Base-by-base conservation (phyloP, 2,797 vertebrate species). In the Artibeus lituratus region DNA sequence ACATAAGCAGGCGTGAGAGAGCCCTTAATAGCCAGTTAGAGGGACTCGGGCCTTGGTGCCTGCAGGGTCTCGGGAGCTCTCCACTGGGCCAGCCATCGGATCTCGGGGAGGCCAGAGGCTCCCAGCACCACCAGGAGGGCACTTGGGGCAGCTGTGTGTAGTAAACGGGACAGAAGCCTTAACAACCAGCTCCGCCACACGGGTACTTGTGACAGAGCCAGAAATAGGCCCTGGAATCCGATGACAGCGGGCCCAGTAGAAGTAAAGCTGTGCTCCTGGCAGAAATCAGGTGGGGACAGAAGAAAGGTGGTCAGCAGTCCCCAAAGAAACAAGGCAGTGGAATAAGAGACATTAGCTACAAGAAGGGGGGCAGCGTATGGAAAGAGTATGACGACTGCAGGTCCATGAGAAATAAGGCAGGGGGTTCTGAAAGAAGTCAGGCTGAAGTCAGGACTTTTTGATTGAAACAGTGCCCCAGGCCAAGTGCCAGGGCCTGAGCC, bases 61-160 rank as follows among this genome's bases (percentile, higher is more conserved):
- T 44, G 73, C 42, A 15, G 29, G 51, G 35, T 21, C 29, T 7
- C 6, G 10, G 84, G 65, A 67, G 74, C 80, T 51, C 80, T 35
- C 32, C 5, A 21, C 93, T 37, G 80, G 47, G 39, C 59, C 18
- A 0, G 22, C n/a, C 10, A 1, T 44, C 39, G 15, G 65, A 39
- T 10, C 0, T 3, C 0, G 15, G 42, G 19, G 59, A 19, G 37
- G 51, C 51, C 44, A 8, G 82, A 82, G 62, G 15, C 19, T 18
- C 21, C 53, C 3, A 0, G 11, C n/a, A 21, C 39, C 14, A 0
- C 22, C 4, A 7, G 24, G 69, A 51, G 39, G 59, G 29, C 0
- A 0, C 29, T 24, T 0, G 2, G 42, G 3, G 35, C 55, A 32
- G 55, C 1, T 2, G 67, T 10, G 0, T 49, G 22, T 2, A 12